Conservation (phyloP, 1,140 invertebrate species). For the Diabrotica undecimpunctata region DNA sequence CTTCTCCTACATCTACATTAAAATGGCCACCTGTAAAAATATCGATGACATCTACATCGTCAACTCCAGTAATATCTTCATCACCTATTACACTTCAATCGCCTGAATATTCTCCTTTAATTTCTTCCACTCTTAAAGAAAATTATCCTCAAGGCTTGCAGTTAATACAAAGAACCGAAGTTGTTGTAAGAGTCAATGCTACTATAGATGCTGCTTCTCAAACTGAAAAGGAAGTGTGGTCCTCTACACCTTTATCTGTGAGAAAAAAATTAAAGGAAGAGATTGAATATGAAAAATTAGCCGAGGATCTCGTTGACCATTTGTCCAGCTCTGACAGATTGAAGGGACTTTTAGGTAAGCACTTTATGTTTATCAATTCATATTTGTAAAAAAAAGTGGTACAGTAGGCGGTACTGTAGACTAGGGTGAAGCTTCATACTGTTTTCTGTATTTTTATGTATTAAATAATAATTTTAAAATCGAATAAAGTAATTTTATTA, state of each 20-base stretch:
- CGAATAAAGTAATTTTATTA: no score
- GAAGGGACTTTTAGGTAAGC: conserved; percentile 64
- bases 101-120: conserved; percentile 40
- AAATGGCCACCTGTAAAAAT: conserved; percentile 20
- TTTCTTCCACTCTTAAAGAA: conserved; percentile 39
- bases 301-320: conserved; percentile 67
- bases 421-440: no score
- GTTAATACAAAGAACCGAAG: conserved; percentile 59
- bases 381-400: no score
- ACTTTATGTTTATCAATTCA: not conserved
- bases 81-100: conserved; percentile 32
- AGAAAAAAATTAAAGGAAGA: conserved; percentile 67
- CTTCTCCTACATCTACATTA: conserved; percentile 25
- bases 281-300: conserved; percentile 75
- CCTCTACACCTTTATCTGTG: conserved; percentile 43
- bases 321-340: conserved; percentile 66
- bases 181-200: conserved; percentile 58
- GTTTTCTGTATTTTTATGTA: no score
- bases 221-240: conserved; percentile 52
- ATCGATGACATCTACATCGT: conserved; percentile 20
- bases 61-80: conserved; percentile 24
- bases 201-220: conserved; percentile 61
- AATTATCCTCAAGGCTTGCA: conserved; percentile 51
- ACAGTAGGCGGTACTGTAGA: no score
- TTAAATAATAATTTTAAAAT: no score